Evolutionary conservation across 2,797 vertebrate genomes (phyloP).

Genomic region (Dicrostonyx torquatus): DNA sequence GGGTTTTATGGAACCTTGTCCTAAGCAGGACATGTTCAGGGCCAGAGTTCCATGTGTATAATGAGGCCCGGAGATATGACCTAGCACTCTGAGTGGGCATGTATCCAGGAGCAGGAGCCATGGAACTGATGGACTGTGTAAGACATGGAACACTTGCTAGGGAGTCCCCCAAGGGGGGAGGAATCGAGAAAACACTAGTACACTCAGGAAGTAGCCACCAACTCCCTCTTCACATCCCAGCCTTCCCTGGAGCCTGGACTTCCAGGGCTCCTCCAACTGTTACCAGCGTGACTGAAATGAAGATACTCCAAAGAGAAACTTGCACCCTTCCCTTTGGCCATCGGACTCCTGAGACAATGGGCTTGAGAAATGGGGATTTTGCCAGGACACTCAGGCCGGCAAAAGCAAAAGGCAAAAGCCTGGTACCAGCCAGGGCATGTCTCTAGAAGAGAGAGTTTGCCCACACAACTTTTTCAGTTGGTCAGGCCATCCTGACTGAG

Average conservation of each 20-base stretch:
- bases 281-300: neutral
- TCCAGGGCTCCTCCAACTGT: neutral
- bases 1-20: neutral
- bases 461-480: neutral
- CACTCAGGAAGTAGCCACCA: neutral
- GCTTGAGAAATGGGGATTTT: neutral
- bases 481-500: neutral
- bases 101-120: neutral
- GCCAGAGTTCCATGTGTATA: neutral
- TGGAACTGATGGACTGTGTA: too few relatives aligned
- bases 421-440: neutral
- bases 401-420: neutral
- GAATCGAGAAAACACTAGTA: neutral
- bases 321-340: neutral
- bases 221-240: neutral
- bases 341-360: neutral
- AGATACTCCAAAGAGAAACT: neutral
- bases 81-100: neutral
- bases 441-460: neutral
- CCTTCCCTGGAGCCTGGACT: neutral
- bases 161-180: too few relatives aligned
- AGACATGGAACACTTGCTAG: neutral
- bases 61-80: neutral
- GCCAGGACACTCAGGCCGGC: too few relatives aligned
- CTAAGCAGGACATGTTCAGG: neutral